These are phyloP conservation scores for Enteromius mattozi DNA, from an alignment of 2,797 vertebrate species.

Conservation along the genomic window DNA sequence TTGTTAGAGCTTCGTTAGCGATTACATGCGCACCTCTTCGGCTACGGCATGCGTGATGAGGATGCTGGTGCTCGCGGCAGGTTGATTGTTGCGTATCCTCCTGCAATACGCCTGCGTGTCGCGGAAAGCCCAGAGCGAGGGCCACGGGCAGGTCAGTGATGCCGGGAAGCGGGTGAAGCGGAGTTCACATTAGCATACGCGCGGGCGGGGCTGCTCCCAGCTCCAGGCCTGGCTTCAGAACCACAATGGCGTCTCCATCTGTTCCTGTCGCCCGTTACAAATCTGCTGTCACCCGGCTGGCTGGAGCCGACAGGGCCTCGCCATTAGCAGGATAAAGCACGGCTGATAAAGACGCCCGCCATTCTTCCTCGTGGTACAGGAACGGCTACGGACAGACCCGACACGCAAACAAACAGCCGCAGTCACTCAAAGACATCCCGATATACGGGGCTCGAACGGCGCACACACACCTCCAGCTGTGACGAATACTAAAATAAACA, in stretches of 20 bases:
- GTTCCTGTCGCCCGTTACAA: conserved; percentile 88
- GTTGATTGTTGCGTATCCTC: conserved; percentile 43
- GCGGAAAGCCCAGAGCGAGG: conserved; percentile 56
- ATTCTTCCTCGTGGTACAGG: conserved; percentile 83
- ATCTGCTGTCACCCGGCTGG: conserved; percentile 88
- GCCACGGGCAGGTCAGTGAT: conserved; percentile 88
- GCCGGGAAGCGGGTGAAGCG: conserved; percentile 88
- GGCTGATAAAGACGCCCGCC: conserved; percentile 56
- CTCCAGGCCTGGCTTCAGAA: conserved; percentile 65
- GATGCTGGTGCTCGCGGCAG: conserved; percentile 28
- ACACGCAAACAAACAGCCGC: conserved; percentile 30
- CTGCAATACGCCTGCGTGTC: conserved; percentile 33
- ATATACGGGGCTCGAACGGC: conserved; percentile 6
- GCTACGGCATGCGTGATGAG: conserved; percentile 5
- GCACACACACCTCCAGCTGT: conserved; percentile 25
- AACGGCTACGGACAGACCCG: conserved; percentile 23
- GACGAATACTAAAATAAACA: conserved; percentile 30
- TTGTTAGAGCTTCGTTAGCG: conserved; percentile 10
- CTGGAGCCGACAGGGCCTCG: conserved; percentile 79
- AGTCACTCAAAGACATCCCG: conserved; percentile 15
- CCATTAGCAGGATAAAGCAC: conserved; percentile 80
- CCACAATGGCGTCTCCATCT: conserved; percentile 88
- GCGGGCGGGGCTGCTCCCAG: conserved; percentile 55
- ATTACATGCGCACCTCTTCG: not conserved
- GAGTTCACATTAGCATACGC: conserved; percentile 97